Base-by-base conservation (phyloP, 2,888 invertebrate species). In the Hydrotaea diabolus region DNA sequence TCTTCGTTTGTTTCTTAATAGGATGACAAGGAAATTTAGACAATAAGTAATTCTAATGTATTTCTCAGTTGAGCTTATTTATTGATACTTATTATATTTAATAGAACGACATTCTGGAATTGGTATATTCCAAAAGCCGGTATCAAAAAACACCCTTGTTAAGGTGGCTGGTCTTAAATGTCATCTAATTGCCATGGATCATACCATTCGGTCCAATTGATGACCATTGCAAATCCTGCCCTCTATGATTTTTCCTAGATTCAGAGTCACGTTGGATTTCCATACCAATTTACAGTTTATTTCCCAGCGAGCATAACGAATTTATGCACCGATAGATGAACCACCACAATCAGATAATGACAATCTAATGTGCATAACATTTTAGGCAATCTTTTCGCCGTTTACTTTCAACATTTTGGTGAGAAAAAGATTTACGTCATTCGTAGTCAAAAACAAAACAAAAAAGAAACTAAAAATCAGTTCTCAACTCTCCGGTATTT, bases 261-360 rank as follows among this genome's bases (percentile, higher is more conserved):
- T 19, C 17, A n/a, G 8, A 49, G 49, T 19, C 3, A 49, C 26
- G 39, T 39, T 43, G 11, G 0, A 39, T 85, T 81, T 87, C 86
- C 82, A 17, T 83, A 87, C 80, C 72, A 90, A 89, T 90, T 90
- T 88, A 87, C 90, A 90, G 90, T 88, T 89, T 89, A 91, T 91
- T 89, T 89, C 73, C 87, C 87, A 43, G 88, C 87, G 87, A 87
- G 91, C 90, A 88, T 86, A 89, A 86, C 91, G 88, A 89, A 91
- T 17, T 19, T 31, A 78, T 15, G 15, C 13, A 13, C 23, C 59
- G 26, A 21, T 43, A 4, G 9, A 1, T 9, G 43, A 2, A 39
- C 13, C 39, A 39, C 9, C 43, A 62, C 73, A 85, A 79, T 77
- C 39, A 39, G 49, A 76, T 82, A 82, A 85, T 85, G 82, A 85